These are phyloP conservation scores for Leuctra nigra DNA, from an alignment of 2,888 invertebrate genomes.

Conservation along the genomic window DNA sequence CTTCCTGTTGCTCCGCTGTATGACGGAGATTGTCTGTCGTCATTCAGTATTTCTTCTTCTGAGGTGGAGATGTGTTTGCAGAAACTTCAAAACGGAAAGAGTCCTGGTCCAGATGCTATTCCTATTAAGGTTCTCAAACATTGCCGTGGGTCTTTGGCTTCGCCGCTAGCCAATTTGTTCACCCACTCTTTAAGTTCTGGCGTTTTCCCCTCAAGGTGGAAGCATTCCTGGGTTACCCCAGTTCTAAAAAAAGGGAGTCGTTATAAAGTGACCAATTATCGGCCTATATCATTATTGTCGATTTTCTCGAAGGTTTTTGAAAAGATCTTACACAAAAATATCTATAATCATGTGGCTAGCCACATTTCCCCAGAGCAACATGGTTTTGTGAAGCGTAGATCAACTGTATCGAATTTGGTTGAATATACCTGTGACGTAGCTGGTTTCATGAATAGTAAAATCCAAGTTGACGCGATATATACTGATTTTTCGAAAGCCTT, in stretches of 20 bases:
- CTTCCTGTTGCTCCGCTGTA: background rate
- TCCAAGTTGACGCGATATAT: constrained; percentile 6
- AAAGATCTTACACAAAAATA: background rate
- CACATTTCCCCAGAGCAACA: background rate
- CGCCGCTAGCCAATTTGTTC: background rate
- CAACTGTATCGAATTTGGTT: background rate
- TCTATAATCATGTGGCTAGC: background rate
- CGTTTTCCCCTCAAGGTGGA: background rate
- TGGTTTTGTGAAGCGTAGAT: background rate
- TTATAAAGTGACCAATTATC: background rate
- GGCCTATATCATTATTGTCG: background rate
- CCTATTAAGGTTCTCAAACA: background rate
- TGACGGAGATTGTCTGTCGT: background rate
- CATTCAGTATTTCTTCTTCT: background rate
- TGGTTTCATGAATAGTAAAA: background rate
- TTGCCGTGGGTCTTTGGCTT: background rate
- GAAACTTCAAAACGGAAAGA: background rate
- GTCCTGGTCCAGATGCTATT: background rate
- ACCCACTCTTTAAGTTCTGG: background rate
- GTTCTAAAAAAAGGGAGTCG: background rate
- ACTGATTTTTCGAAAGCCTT: constrained; percentile 11
- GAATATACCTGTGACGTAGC: background rate
- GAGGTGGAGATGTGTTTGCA: background rate
- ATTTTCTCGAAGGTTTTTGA: background rate
- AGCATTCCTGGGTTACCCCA: background rate